Conservation (phyloP, 2,113 vertebrate species). For the Pelecanus crispus region DNA sequence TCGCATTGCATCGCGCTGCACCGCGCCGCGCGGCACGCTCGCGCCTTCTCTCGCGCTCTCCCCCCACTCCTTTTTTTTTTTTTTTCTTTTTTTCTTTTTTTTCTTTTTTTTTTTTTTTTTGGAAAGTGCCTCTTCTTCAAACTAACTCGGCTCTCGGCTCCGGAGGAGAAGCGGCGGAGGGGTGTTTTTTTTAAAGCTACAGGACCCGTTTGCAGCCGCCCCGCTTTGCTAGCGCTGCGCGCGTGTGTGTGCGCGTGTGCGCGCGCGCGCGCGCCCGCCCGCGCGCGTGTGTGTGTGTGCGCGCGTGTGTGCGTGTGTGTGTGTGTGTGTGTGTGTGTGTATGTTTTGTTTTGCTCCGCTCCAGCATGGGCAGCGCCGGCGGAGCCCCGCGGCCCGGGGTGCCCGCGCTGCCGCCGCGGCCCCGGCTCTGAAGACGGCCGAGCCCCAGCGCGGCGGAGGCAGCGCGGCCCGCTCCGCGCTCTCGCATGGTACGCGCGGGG, state of each 20-base stretch:
- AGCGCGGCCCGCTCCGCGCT: not conserved
- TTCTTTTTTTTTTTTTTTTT: no score
- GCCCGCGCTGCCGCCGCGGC: not conserved
- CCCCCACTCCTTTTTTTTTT: not conserved
- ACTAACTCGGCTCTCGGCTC: constrained; percentile 65
- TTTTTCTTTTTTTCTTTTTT: constrained; percentile 61
- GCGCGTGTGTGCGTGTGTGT: not conserved
- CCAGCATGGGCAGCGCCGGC: constrained; percentile 35
- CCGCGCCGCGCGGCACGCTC: not conserved
- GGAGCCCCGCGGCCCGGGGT: constrained; percentile 14
- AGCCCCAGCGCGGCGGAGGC: not conserved
- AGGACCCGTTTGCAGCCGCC: not conserved
- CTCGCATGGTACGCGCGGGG: constrained; percentile 3
- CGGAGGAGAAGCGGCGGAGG: not conserved
- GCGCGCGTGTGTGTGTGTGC: not conserved
- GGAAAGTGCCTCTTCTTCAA: constrained; percentile 70
- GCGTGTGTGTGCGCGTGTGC: not conserved
- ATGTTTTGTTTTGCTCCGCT: constrained; percentile 12
- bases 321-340: not conserved
- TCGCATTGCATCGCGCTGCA: not conserved
- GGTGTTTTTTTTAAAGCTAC: not conserved
- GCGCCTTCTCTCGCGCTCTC: not conserved
- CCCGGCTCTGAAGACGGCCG: not conserved
- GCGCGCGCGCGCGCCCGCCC: no score
- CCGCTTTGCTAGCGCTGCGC: not conserved